Percentiles rank a stretch among this genome's conserved stretches.
phyloP scores from a whole-genome alignment of 2,113 vertebrate species.

The Uria aalge region DNA sequence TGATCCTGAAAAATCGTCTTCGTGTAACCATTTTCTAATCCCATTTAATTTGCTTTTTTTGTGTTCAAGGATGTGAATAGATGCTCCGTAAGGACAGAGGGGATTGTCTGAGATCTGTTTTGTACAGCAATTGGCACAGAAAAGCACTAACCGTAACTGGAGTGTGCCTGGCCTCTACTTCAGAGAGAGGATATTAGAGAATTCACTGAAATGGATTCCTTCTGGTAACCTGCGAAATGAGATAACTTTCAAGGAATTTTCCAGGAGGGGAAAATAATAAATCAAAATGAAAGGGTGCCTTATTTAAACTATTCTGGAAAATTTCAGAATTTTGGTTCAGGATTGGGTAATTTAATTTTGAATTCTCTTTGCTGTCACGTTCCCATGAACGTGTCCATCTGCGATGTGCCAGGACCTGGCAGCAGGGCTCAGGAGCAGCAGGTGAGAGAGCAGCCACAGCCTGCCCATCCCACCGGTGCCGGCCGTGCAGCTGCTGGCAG shows the following conservation, averaged over 20 bases:
- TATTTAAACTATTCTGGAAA: neutral
- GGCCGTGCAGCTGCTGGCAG: neutral
- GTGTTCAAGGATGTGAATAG: neutral
- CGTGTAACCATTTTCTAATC: neutral
- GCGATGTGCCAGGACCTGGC: neutral
- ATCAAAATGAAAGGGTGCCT: neutral
- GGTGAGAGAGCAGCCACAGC: neutral
- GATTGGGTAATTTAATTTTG: neutral
- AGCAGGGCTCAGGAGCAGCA: neutral
- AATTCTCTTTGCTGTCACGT: neutral
- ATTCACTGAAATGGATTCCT: neutral
- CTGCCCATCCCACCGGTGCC: accelerated
- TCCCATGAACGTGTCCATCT: neutral
- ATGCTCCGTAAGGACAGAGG: neutral
- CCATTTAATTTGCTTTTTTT: neutral
- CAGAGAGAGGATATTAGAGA: neutral
- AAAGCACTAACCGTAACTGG: neutral
- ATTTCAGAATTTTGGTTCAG: neutral
- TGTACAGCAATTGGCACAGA: neutral
- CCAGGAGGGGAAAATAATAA: neutral
- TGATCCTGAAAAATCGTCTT: neutral
- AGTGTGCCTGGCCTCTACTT: neutral
- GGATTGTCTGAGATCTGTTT: neutral
- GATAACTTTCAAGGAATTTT: neutral
- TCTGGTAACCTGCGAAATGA: neutral